Conservation (phyloP, 1,140 invertebrate genomes). For the Hylaeus anthracinus region DNA sequence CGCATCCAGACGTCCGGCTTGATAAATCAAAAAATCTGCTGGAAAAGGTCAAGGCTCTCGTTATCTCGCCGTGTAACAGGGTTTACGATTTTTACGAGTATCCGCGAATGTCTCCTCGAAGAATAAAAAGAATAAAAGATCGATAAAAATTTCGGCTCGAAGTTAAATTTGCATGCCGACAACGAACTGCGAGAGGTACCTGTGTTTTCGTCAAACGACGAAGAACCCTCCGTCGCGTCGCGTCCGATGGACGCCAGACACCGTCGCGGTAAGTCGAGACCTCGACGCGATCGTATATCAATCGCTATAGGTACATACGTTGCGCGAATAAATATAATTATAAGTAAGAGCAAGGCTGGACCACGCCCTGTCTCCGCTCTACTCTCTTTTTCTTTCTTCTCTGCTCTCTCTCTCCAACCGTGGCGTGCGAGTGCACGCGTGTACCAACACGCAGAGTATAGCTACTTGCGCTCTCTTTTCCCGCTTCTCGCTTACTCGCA, state of each 20-base stretch:
- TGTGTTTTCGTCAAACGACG: slow-evolving; percentile 21
- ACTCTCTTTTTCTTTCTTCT: slow-evolving; percentile 66
- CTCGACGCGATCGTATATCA: slow-evolving; percentile 74
- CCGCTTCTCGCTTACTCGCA: not conserved
- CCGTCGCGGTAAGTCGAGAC: slow-evolving; percentile 64
- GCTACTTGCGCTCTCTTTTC: slow-evolving; percentile 31
- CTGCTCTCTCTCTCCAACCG: slow-evolving; percentile 19
- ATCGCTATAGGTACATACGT: slow-evolving; percentile 67
- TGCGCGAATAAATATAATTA: slow-evolving; percentile 78
- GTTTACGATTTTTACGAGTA: slow-evolving; percentile 50
- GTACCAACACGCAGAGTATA: slow-evolving; percentile 4
- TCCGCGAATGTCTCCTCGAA: slow-evolving; percentile 20
- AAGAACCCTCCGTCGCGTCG: not conserved
- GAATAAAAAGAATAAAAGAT: no score
- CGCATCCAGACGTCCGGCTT: not conserved
- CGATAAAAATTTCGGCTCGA: no score
- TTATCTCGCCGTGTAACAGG: slow-evolving; percentile 38
- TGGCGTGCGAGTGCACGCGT: not conserved
- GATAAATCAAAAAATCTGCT: slow-evolving; percentile 48
- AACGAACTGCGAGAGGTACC: slow-evolving; percentile 1
- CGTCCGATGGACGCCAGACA: slow-evolving; percentile 20
- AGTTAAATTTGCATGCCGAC: not conserved
- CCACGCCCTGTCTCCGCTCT: slow-evolving; percentile 79
- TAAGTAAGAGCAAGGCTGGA: slow-evolving; percentile 79
- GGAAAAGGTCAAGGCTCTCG: slow-evolving; percentile 57